Conservation (phyloP, 2,797 vertebrate genomes). For the Poecile montanus region DNA sequence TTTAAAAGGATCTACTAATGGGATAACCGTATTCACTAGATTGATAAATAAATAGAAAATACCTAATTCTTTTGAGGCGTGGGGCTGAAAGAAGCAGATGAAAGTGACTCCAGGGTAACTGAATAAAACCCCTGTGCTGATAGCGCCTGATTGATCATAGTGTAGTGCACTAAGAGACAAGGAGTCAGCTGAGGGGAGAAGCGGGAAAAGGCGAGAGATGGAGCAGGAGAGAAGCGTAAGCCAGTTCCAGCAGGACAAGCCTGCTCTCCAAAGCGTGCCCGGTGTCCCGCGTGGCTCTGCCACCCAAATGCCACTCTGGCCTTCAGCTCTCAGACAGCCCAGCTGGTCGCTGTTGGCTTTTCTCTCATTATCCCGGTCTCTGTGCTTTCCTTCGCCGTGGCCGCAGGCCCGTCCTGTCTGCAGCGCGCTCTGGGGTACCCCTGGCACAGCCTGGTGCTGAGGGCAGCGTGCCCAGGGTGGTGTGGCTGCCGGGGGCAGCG, state of each 20-base stretch:
- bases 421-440: rapidly evolving
- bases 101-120: background rate
- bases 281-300: background rate
- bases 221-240: background rate
- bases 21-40: constrained; percentile 64
- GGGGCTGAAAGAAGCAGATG: background rate
- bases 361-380: rapidly evolving
- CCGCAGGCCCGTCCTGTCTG: background rate
- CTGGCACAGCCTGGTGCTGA: background rate
- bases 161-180: background rate
- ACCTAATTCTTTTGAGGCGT: background rate
- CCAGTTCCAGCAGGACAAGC: background rate
- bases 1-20: constrained; percentile 65
- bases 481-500: background rate
- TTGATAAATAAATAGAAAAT: constrained; percentile 72
- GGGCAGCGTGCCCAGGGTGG: background rate
- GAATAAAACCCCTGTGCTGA: background rate
- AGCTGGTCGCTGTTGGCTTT: rapidly evolving
- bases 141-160: background rate
- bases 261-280: background rate
- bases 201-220: background rate
- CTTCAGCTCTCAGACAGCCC: background rate
- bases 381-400: background rate
- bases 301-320: background rate
- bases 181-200: background rate